Evolutionary conservation across 1,140 invertebrate genomes (phyloP).

Genomic region (Philaenus spumarius): DNA sequence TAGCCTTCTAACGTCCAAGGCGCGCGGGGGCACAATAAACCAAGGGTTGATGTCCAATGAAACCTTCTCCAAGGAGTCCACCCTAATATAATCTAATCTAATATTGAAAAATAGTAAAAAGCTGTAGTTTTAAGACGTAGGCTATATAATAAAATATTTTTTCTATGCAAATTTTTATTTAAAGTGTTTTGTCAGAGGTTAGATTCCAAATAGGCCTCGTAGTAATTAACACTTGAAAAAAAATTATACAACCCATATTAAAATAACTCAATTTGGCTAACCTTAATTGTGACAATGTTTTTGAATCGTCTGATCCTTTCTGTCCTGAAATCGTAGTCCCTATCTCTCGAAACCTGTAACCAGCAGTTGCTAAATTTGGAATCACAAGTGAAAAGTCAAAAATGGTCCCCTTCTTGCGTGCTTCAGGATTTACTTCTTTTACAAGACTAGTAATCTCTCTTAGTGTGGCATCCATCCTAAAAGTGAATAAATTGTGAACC

Average conservation of each 20-base stretch:
- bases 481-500: too few species aligned
- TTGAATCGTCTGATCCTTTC: conserved; percentile 83
- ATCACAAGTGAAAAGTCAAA: conserved; percentile 96
- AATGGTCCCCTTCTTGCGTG: conserved; percentile 90
- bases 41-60: too few species aligned
- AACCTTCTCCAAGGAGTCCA: too few species aligned
- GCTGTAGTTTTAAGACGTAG: too few species aligned
- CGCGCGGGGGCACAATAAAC: too few species aligned
- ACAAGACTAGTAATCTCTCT: conserved; percentile 92
- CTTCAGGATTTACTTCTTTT: conserved; percentile 97
- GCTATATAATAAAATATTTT: too few species aligned
- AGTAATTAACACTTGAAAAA: neutral
- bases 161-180: too few species aligned
- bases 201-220: neutral
- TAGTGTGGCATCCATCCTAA: conserved; percentile 93
- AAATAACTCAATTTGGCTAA: too few species aligned
- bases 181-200: neutral
- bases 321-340: conserved; percentile 89
- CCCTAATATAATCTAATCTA: too few species aligned
- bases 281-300: conserved; percentile 74
- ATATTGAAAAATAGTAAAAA: too few species aligned
- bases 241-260: neutral
- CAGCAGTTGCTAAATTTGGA: conserved; percentile 66
- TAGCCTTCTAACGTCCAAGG: too few species aligned
- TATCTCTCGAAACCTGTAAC: conserved; percentile 89